These are phyloP conservation scores for Polyommatus icarus DNA, from an alignment of 2,888 invertebrate genomes.

Conservation along the genomic window DNA sequence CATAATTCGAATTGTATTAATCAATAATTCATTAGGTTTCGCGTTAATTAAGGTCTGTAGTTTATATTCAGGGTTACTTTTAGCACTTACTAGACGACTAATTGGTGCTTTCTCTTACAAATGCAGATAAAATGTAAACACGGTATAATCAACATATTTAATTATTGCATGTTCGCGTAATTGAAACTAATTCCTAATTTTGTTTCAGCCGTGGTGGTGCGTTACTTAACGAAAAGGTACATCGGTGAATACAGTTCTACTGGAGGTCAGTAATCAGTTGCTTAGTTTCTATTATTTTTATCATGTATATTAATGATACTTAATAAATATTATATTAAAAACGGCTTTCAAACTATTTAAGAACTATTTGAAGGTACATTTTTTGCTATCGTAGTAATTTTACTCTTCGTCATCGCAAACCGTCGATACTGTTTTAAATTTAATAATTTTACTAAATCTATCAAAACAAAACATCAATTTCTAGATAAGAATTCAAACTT, in stretches of 20 bases:
- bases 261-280: slow-evolving; percentile 80
- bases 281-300: no score
- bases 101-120: slow-evolving; percentile 74
- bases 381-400: no score
- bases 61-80: slow-evolving; percentile 71
- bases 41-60: slow-evolving; percentile 74
- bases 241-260: slow-evolving; percentile 90
- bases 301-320: no score
- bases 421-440: no score
- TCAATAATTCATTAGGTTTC: slow-evolving; percentile 64
- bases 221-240: slow-evolving; percentile 88
- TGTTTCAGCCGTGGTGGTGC: slow-evolving; percentile 88
- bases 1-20: slow-evolving; percentile 34
- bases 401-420: no score
- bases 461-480: background rate
- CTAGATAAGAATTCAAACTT: background rate
- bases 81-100: slow-evolving; percentile 73
- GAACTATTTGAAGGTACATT: no score
- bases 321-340: no score
- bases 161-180: slow-evolving; percentile 37
- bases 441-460: background rate
- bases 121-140: slow-evolving; percentile 54
- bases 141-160: slow-evolving; percentile 48
- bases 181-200: slow-evolving; percentile 42
- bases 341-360: no score